Conservation (phyloP, 2,888 invertebrate genomes). For the Caenorhabditis virilis region DNA sequence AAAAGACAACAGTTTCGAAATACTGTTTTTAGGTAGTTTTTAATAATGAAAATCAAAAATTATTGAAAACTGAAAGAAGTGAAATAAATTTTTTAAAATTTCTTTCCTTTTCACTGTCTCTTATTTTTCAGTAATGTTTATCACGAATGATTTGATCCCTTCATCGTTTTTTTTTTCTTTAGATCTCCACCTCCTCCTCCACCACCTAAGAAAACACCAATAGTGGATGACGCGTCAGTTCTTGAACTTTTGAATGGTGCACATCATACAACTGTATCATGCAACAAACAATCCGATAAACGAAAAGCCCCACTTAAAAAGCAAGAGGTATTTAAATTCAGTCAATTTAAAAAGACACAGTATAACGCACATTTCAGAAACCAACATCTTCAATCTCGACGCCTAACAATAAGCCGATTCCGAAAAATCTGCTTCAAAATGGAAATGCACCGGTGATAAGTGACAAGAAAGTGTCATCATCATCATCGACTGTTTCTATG, state of each 20-base stretch:
- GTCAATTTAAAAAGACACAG: background rate
- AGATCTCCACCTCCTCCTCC: conserved; percentile 11
- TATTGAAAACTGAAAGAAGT: no score
- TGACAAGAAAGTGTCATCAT: no score
- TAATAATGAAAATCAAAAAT: no score
- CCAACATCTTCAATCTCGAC: background rate
- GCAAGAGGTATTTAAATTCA: background rate
- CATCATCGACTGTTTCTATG: no score
- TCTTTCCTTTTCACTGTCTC: no score
- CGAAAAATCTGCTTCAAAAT: no score
- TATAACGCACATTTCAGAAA: background rate
- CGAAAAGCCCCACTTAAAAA: background rate
- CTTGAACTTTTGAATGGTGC: conserved; percentile 10
- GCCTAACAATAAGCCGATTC: background rate
- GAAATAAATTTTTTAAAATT: no score
- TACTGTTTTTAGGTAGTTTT: no score
- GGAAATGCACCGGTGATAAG: no score
- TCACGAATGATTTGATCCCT: background rate
- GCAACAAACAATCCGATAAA: conserved; percentile 3
- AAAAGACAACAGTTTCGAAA: no score
- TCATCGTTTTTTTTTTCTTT: background rate
- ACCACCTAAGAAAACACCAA: background rate
- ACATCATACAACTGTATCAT: conserved; percentile 11
- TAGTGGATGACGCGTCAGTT: conserved; percentile 5
- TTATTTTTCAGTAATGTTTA: no score